phyloP scores from a whole-genome alignment of 2,888 invertebrate genomes.

The Rhingia campestris region DNA sequence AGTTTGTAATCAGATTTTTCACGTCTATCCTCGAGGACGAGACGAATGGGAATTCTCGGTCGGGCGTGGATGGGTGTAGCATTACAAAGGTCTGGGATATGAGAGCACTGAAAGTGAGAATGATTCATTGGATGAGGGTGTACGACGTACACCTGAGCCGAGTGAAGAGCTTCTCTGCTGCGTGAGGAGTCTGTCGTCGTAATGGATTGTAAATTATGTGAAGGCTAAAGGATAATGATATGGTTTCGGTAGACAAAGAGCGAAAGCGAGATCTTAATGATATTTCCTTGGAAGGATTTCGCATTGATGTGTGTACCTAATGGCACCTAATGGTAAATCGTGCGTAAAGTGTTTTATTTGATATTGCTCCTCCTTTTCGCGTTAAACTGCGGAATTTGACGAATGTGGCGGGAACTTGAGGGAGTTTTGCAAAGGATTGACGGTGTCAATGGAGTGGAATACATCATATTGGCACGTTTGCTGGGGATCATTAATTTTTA shows the following conservation, averaged over 20 bases:
- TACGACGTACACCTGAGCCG: neutral
- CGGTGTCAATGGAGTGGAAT: conserved; percentile 22
- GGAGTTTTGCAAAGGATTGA: conserved; percentile 2
- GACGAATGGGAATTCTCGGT: neutral
- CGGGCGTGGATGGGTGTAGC: neutral
- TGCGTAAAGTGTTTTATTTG: conserved; percentile 55
- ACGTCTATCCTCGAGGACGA: neutral
- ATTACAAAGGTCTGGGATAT: conserved; percentile 20
- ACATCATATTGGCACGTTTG: neutral
- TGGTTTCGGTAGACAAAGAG: neutral
- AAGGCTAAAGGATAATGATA: conserved; percentile 58
- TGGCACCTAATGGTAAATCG: conserved; percentile 36
- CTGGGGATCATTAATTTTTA: neutral
- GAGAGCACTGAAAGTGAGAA: conserved; percentile 28
- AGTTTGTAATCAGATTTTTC: conserved; percentile 49
- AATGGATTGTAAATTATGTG: conserved; percentile 62
- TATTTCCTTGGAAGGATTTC: conserved; percentile 36
- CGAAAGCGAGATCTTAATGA: conserved; percentile 21
- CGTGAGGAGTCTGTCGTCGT: conserved; percentile 9
- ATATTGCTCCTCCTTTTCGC: conserved; percentile 10
- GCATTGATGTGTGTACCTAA: neutral
- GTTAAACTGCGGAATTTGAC: conserved; percentile 16
- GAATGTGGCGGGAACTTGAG: conserved; percentile 7
- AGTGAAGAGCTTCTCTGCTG: neutral
- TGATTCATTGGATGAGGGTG: conserved; percentile 45